Conservation (phyloP, 2,888 invertebrate species). For the Meloe dianella region DNA sequence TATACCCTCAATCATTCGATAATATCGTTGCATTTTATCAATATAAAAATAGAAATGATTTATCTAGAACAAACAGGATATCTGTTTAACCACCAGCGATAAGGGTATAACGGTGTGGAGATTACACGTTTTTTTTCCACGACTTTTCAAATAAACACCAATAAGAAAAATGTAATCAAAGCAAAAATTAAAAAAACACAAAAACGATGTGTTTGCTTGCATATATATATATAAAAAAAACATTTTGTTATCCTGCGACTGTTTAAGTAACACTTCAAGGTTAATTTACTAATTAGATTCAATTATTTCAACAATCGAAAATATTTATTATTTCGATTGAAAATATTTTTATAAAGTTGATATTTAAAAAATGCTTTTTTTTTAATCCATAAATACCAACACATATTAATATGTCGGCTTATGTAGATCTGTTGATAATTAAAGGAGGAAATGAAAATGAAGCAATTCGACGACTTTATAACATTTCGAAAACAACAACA, state of each 20-base stretch:
- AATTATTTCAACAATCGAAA: slow-evolving; percentile 5
- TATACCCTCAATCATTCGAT: background rate
- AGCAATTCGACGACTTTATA: too few species aligned
- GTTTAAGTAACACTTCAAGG: background rate
- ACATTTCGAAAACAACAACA: too few species aligned
- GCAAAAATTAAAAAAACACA: background rate
- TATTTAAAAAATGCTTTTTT: background rate
- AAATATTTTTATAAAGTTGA: background rate
- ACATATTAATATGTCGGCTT: background rate
- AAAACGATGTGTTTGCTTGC: too few species aligned
- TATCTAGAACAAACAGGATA: slow-evolving; percentile 34
- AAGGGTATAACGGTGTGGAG: slow-evolving; percentile 31
- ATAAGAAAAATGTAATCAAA: background rate
- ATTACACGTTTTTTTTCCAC: slow-evolving; percentile 16
- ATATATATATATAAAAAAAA: too few species aligned
- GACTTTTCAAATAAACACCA: background rate
- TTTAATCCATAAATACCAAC: too few species aligned
- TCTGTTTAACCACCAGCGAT: slow-evolving; percentile 35
- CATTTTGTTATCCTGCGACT: slow-evolving; percentile 9
- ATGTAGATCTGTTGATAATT: background rate
- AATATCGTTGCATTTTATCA: background rate
- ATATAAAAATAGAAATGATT: background rate
- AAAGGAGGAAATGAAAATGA: background rate
- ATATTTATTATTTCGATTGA: background rate
- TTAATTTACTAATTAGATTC: background rate